Base-by-base conservation (phyloP, 2,113 vertebrate species). In the Thalassarche chlororhynchos region DNA sequence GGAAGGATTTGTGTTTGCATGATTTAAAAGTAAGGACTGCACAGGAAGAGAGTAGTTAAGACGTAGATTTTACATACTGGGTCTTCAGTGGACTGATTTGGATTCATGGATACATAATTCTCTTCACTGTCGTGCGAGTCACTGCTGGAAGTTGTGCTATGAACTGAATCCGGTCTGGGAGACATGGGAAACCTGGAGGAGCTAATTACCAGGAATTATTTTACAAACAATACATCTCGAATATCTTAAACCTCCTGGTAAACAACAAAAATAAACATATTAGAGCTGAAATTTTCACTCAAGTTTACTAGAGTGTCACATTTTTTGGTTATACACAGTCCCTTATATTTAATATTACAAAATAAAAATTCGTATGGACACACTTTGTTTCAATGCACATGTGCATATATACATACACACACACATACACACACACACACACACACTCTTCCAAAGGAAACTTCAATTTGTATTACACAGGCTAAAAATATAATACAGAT, bases 101-200 rank as follows among this genome's bases (percentile, higher is more conserved):
- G 98, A 95, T 99, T 99, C 99, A 99, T 99, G 98, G 99, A 95
- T 96, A 99, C 99, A 96, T 99, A 99, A 98, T 99, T 99, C 98
- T 99, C 99, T 91, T 99, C 99, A 95, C 98, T 99, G 96, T 99
- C 99, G 18, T 99, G 99, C 6, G 99, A 99, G 98, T 99, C 99
- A 95, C 99, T 99, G 99, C 99, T 99, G 97, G 99, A 99, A 89
- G 99, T 99, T 93, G 99, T 99, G 98, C 99, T 99, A 97, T 99
- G 99, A 98, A 99, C 99, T 87, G 99, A 99, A 85, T 99, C 98
- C 21, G 99, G 99, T 97, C 99, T 99, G 91, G 99, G 96, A 93
- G 99, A 99, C 98, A 99, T 95, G 95, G 99, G 99, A 96, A 99
- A 99, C 99, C 99, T 99, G 98, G 99, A 99, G 98, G 98, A 98